phyloP scores from a whole-genome alignment of 2,888 invertebrate genomes.

The Deroplatys truncata region DNA sequence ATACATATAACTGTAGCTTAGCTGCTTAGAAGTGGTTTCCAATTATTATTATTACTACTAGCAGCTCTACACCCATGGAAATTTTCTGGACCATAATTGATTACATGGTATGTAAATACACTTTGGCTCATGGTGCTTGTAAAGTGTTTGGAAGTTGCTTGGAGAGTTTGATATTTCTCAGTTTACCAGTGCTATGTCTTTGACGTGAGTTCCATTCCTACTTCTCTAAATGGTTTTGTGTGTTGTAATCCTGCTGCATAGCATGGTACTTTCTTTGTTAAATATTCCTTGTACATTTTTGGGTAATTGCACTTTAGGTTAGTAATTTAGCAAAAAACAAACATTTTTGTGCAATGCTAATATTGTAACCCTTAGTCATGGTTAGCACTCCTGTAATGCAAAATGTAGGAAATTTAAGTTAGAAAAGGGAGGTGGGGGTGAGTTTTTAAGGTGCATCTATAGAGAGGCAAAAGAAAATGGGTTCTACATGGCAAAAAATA shows the following conservation, averaged over 20 bases:
- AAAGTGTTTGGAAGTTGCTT: not conserved
- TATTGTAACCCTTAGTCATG: not conserved
- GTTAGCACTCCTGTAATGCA: not conserved
- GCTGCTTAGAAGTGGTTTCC: not conserved
- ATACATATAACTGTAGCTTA: not conserved
- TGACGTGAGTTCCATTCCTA: not conserved
- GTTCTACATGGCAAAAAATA: not conserved
- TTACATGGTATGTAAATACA: not conserved
- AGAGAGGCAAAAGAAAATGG: not conserved
- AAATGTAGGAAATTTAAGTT: not conserved
- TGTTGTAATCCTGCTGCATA: constrained; percentile 1
- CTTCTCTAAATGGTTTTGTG: not conserved
- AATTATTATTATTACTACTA: not conserved
- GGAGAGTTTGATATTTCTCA: not conserved
- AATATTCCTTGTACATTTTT: not conserved
- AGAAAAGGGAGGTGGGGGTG: no score
- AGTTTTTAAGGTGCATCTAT: not conserved
- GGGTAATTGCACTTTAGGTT: not conserved
- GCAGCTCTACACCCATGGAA: not conserved
- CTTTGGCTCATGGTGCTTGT: not conserved
- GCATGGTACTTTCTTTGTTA: not conserved
- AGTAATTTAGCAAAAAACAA: no score
- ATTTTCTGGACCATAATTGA: not conserved
- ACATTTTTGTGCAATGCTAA: not conserved
- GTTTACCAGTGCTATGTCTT: not conserved